phyloP scores from a whole-genome alignment of 2,113 vertebrate genomes.

The human (Homo sapiens) region GRCh38 chr7:24064501-24065000 shows the following conservation, averaged over 20 bases:
- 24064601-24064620: not conserved
- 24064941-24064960: slow-evolving; percentile 5
- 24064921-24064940: not conserved
- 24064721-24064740: not conserved
- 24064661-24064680: slow-evolving; percentile 13
- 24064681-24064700: not conserved
- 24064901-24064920: not conserved
- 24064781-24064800: slow-evolving; percentile 52
- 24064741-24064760: not conserved
- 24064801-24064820: slow-evolving; percentile 43
- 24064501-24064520: not conserved
- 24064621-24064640: not conserved
- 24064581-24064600: not conserved
- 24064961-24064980: slow-evolving; percentile 4
- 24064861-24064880: slow-evolving; percentile 59
- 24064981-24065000: not conserved
- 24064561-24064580: not conserved
- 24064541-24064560: not conserved
- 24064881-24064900: slow-evolving; percentile 53
- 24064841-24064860: slow-evolving; percentile 36
- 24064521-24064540: not conserved
- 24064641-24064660: not conserved
- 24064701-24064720: not conserved
- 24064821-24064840: slow-evolving; percentile 57
- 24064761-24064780: slow-evolving; percentile 31